These are phyloP conservation scores for Amphimedon queenslandica DNA, from an alignment of 37 sponge, comb jelly and placozoan species.

Conservation along the genomic window DNA sequence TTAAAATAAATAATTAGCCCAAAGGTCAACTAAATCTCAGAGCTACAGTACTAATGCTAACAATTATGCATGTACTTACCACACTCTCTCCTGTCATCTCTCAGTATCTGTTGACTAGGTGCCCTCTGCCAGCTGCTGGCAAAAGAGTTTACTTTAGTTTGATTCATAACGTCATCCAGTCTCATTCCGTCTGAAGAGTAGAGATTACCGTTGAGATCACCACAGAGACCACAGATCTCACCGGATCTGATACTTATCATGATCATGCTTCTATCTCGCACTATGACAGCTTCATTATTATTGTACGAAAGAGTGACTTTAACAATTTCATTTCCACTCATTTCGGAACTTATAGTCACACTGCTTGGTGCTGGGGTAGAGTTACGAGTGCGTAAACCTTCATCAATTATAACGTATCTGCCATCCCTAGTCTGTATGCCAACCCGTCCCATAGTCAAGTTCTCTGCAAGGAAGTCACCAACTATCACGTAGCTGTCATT, in stretches of 20 bases:
- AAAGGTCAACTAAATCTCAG: too few species aligned
- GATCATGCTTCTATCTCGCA: background rate
- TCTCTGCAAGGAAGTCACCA: slow-evolving; percentile 29
- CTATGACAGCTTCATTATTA: background rate
- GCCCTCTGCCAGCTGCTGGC: slow-evolving; percentile 23
- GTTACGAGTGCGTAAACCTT: background rate
- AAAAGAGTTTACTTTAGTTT: slow-evolving; percentile 17
- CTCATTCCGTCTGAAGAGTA: slow-evolving; percentile 3
- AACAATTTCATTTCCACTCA: too few species aligned
- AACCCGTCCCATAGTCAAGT: slow-evolving; percentile 24
- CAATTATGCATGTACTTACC: too few species aligned
- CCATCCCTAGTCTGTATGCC: slow-evolving; percentile 8
- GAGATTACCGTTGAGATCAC: slow-evolving; percentile 15
- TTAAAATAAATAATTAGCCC: too few species aligned
- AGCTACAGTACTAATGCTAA: too few species aligned
- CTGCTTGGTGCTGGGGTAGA: background rate
- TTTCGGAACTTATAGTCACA: background rate
- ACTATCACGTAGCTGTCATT: slow-evolving; percentile 14
- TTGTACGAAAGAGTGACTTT: background rate
- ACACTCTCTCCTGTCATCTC: slow-evolving; percentile 42
- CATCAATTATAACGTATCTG: slow-evolving; percentile 14
- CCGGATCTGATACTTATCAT: background rate
- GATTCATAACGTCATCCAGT: slow-evolving; percentile 2
- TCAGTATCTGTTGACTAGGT: slow-evolving; percentile 22
- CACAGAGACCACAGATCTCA: slow-evolving; percentile 40